phyloP scores from a whole-genome alignment of 1,140 invertebrate genomes.

The Calephelis virginiensis region DNA sequence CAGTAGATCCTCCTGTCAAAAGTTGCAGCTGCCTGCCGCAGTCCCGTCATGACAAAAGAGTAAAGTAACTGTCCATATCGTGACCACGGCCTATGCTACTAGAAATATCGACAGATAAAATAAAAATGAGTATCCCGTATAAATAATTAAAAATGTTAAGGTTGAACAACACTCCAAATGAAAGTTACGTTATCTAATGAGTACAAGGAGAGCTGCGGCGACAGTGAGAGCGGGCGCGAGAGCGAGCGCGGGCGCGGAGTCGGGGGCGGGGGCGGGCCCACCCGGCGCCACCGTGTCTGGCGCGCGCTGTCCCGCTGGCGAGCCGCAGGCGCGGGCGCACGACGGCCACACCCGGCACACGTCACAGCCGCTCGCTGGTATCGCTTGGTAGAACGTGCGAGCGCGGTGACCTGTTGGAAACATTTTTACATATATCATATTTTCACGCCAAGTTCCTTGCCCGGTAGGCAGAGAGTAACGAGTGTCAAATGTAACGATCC shows the following conservation, averaged over 20 bases:
- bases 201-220: background rate
- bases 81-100: no score
- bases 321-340: conserved; percentile 57
- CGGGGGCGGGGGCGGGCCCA: background rate
- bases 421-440: background rate
- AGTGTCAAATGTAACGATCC: no score
- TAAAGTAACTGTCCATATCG: no score
- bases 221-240: background rate
- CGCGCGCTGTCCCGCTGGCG: conserved; percentile 44
- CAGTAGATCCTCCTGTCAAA: no score
- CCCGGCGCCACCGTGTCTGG: conserved; percentile 17
- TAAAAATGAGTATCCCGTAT: no score
- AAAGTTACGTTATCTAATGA: conserved; percentile 1
- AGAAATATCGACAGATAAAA: no score
- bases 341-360: conserved; percentile 64
- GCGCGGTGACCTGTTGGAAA: conserved; percentile 62
- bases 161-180: no score
- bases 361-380: conserved; percentile 54
- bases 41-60: no score
- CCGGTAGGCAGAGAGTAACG: no score
- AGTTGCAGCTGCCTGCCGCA: no score
- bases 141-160: no score
- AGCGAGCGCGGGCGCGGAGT: background rate
- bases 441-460: no score
- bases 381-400: conserved; percentile 63